Conservation (phyloP, 2,113 vertebrate species). For the Oceanites oceanicus region DNA sequence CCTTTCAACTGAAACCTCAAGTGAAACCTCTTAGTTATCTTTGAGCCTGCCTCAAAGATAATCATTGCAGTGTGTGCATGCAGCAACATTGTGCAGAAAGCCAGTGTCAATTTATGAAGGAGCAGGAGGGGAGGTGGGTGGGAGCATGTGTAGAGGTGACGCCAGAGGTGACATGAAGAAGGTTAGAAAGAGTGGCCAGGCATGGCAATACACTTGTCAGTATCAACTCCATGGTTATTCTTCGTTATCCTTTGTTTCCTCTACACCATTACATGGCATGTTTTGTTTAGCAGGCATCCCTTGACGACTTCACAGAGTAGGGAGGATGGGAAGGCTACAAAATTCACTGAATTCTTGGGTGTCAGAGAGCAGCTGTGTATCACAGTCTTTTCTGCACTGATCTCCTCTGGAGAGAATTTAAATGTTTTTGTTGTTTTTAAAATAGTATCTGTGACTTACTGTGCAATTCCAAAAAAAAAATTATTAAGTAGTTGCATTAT, state of each 20-base stretch:
- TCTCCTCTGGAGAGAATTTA: neutral
- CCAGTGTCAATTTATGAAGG: neutral
- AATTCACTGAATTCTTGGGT: neutral
- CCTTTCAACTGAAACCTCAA: neutral
- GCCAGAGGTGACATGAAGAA: neutral
- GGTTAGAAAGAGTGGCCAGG: neutral
- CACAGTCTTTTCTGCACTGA: neutral
- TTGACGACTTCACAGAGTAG: neutral
- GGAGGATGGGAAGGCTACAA: neutral
- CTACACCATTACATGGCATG: fast-evolving
- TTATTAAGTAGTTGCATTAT: neutral
- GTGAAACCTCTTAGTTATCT: neutral
- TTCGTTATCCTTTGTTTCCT: neutral
- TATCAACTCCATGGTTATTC: neutral
- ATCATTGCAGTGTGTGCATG: neutral
- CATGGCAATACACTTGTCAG: fast-evolving
- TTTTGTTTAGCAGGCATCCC: neutral
- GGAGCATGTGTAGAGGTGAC: neutral
- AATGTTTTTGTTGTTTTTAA: neutral
- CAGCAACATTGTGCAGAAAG: neutral
- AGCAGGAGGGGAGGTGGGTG: neutral
- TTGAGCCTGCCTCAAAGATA: neutral
- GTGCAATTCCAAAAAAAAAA: neutral
- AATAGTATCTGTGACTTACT: neutral
- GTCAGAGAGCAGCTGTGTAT: neutral